Base-by-base conservation (phyloP, 2,113 vertebrate genomes). In the Amphiprion ocellaris region DNA sequence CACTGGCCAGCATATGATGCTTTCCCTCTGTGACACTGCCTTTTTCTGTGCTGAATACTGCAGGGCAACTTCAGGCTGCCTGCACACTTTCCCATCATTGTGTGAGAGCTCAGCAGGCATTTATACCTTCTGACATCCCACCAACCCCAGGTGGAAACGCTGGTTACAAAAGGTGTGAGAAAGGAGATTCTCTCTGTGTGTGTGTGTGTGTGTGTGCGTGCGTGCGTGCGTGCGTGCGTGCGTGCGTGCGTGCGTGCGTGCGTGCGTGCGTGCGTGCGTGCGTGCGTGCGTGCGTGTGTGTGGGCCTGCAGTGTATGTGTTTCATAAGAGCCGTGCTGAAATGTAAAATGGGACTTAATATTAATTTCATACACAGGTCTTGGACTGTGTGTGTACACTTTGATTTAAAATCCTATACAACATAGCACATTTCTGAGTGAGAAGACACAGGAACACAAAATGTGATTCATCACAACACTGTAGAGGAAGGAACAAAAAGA, bases 81-180 rank as follows among this genome's bases (percentile, higher is more conserved):
- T 69, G 44, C 73, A 73, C 66, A 74, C 56, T 61, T 72, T 77
- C 39, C 49, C 53, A 26, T 44, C 58, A 46, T 49, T n/a, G 39
- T 68, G 63, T 74, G 82, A 74, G 58, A 10, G 6, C 77, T 67
- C 82, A 60, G 82, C 67, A 74, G 85, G 71, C 63, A 69, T 78
- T 78, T 64, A 83, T 69, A 76, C 30, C 65, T 37, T 82, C 58
- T 79, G 81, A 80, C 83, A 87, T 82, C 52, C 41, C 39, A 30
- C 30, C 41, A 41, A 15, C 49, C 17, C 6, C 46, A 21, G 63
- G 65, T 60, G 54, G 71, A 85, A 78, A 64, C 10, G 23, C 52
- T 0, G 0, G 69, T 55, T 71, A 81, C 64, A 67, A 50, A 70
- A 79, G 68, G 50, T 68, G 53, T 73, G 59, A 81, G 66, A 73